Conservation (phyloP, 92 coral and sea anemone species). For the Anthopleura xanthogrammica region DNA sequence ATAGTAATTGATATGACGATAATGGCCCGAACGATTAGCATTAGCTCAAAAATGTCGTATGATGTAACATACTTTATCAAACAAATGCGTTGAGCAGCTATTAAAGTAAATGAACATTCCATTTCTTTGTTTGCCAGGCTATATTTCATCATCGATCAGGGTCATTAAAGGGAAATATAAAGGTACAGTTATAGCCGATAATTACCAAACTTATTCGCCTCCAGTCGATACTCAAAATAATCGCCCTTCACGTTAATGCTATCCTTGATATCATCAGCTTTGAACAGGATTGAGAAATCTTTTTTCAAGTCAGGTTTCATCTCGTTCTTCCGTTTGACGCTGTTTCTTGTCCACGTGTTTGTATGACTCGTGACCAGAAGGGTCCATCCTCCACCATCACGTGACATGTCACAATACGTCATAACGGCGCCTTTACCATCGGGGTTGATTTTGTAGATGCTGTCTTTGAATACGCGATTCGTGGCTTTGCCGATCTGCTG, state of each 20-base stretch:
- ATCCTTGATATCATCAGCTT: conserved; percentile 44
- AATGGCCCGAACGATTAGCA: too few relatives aligned
- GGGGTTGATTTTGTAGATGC: conserved; percentile 40
- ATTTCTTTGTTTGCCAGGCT: background rate
- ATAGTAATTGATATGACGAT: too few relatives aligned
- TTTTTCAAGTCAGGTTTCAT: conserved; percentile 32
- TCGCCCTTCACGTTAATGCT: conserved; percentile 26
- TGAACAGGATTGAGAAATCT: conserved; percentile 47
- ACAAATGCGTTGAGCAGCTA: too few relatives aligned
- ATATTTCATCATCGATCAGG: too few relatives aligned
- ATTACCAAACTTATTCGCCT: conserved; percentile 27
- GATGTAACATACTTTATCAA: too few relatives aligned
- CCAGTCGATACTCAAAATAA: conserved; percentile 32
- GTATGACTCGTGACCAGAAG: conserved; percentile 38
- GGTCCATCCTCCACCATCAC: conserved; percentile 54
- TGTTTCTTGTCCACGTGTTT: conserved; percentile 28
- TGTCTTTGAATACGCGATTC: conserved; percentile 14
- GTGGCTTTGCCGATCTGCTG: conserved; percentile 24
- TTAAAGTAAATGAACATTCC: background rate
- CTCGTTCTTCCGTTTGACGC: conserved; percentile 30
- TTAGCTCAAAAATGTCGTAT: too few relatives aligned
- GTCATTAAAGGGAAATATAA: too few relatives aligned
- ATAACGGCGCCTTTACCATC: conserved; percentile 32
- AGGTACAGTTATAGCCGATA: too few relatives aligned
- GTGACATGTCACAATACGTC: conserved; percentile 51